phyloP scores from a whole-genome alignment of 1,140 invertebrate species.

The Armadillidium nasatum region DNA sequence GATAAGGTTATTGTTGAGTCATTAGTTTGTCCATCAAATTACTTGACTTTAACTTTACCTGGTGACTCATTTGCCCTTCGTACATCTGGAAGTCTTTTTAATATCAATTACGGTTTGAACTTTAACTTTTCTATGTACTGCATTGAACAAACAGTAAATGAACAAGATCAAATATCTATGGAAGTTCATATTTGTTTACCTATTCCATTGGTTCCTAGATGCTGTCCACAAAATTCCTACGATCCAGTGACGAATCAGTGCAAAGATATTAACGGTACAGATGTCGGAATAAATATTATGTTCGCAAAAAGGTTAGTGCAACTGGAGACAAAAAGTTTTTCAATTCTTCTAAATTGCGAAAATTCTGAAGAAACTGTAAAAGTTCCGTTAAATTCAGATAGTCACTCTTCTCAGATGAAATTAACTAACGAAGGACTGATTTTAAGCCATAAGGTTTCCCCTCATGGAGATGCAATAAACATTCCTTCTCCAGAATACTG shows the following conservation, averaged over 20 bases:
- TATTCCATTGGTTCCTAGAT: background rate
- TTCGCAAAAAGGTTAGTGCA: background rate
- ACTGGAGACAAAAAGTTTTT: background rate
- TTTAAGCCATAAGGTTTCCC: background rate
- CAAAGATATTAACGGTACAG: background rate
- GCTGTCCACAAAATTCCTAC: background rate
- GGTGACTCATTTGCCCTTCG: background rate
- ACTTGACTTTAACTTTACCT: background rate
- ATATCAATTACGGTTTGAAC: background rate
- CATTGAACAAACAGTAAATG: background rate
- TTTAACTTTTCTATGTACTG: background rate
- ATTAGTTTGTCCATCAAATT: background rate
- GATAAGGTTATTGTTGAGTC: background rate
- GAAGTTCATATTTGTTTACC: background rate
- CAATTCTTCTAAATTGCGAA: background rate
- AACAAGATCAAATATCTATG: background rate
- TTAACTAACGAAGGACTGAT: background rate
- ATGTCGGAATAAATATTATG: background rate
- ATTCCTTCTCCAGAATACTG: conserved; percentile 1
- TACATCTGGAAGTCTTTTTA: background rate
- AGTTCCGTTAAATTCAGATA: background rate
- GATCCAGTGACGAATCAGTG: background rate
- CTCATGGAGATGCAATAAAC: background rate
- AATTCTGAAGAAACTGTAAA: background rate
- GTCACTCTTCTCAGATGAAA: background rate